Conservation (phyloP, 2,797 vertebrate genomes). For the Cryptoprocta ferox region DNA sequence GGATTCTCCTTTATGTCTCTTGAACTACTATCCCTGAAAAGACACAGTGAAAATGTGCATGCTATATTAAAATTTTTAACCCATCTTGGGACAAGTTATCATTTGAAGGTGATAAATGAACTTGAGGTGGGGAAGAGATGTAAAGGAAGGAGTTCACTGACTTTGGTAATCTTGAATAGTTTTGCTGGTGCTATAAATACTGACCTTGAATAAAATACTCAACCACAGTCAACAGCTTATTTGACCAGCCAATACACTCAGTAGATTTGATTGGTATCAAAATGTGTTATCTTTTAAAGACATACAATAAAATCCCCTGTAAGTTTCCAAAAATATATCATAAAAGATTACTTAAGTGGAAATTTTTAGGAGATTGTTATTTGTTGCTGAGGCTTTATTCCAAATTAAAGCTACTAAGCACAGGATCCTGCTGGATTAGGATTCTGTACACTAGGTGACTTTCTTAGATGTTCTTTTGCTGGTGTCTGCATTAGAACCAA, state of each 20-base stretch:
- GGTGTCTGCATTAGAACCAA: background rate
- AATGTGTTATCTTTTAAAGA: slow-evolving; percentile 4
- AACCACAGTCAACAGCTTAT: background rate
- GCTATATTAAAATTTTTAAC: background rate
- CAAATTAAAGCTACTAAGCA: background rate
- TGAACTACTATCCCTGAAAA: background rate
- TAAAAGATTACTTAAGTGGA: background rate
- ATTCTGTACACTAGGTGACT: background rate
- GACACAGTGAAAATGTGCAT: background rate
- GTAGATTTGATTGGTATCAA: background rate
- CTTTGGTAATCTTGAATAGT: background rate
- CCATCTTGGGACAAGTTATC: background rate
- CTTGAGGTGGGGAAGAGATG: background rate
- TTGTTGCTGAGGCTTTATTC: background rate
- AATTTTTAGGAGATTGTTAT: background rate
- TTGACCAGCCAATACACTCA: background rate
- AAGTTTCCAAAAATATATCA: background rate
- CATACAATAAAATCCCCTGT: background rate
- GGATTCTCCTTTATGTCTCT: background rate
- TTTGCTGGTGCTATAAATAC: background rate
- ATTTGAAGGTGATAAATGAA: background rate
- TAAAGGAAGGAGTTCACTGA: background rate
- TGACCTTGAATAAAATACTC: background rate
- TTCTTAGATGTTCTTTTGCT: slow-evolving; percentile 11
- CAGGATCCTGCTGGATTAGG: background rate